phyloP scores from a whole-genome alignment of 2,113 vertebrate species.

The Eulemur macaco region DNA sequence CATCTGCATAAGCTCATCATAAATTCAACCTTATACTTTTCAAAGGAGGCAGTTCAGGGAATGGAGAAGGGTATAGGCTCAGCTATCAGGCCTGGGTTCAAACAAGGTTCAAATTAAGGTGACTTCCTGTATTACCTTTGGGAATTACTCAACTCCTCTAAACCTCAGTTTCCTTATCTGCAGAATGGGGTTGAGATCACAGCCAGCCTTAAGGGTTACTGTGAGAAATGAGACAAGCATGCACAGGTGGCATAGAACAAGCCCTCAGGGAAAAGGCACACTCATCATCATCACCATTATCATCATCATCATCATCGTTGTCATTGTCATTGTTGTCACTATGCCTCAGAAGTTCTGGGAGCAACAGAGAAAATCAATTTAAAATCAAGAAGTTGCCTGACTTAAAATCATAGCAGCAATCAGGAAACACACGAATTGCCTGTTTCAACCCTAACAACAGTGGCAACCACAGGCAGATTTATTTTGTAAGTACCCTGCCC shows the following conservation, averaged over 20 bases:
- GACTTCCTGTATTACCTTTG: background rate
- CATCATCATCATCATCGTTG: fast-evolving
- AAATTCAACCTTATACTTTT: background rate
- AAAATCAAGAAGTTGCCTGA: background rate
- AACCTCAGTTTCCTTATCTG: background rate
- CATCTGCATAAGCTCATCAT: background rate
- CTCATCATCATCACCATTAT: fast-evolving
- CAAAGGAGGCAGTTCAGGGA: background rate
- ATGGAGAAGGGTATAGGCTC: background rate
- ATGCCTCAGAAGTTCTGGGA: background rate
- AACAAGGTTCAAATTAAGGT: background rate
- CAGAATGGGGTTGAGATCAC: background rate
- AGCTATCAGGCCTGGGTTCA: background rate
- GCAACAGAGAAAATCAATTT: background rate
- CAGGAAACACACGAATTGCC: background rate
- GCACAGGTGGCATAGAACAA: fast-evolving
- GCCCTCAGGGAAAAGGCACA: background rate
- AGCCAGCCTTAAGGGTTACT: background rate
- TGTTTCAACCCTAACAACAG: background rate
- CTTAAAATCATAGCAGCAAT: background rate
- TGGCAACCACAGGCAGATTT: background rate
- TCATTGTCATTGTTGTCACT: background rate
- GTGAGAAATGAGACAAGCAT: background rate
- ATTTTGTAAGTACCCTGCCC: background rate
- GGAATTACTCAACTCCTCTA: background rate